A percentile compares a stretch with the other conserved stretches of the same genome.
Evolutionary conservation across 2,113 vertebrate species (phyloP).

Genomic region (Hylia prasina): DNA sequence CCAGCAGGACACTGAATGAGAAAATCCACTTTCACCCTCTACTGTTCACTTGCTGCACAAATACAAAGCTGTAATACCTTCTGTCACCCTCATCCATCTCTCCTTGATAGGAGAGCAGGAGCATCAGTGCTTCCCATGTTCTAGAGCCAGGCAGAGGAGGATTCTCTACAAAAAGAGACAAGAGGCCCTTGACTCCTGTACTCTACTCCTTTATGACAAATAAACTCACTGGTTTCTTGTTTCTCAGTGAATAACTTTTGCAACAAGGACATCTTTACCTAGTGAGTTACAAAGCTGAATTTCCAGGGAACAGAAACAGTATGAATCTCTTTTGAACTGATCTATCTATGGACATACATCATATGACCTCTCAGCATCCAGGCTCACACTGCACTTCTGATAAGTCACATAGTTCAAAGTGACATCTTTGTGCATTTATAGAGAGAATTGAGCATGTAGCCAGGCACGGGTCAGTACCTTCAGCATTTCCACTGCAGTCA

Average conservation of each 20-base stretch:
- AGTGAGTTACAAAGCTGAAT: neutral
- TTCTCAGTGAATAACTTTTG: neutral
- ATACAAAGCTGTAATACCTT: neutral
- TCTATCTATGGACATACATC: neutral
- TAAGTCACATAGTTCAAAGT: neutral
- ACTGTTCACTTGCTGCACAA: neutral
- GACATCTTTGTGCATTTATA: neutral
- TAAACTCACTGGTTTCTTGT: neutral
- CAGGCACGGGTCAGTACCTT: neutral
- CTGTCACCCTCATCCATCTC: neutral
- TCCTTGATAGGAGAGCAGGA: neutral
- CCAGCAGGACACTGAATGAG: neutral
- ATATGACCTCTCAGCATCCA: neutral
- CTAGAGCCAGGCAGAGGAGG: neutral
- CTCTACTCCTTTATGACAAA: neutral
- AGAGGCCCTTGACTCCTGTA: neutral
- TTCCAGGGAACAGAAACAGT: neutral
- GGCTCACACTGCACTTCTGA: neutral
- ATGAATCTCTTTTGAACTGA: neutral
- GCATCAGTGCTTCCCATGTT: neutral
- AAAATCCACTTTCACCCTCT: neutral
- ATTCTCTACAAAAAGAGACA: neutral
- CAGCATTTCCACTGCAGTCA: constrained; percentile 37
- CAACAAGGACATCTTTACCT: neutral
- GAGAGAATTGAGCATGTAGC: neutral